Evolutionary conservation across 2,797 vertebrate species (phyloP).

Genomic region (Chrosomus eos): DNA sequence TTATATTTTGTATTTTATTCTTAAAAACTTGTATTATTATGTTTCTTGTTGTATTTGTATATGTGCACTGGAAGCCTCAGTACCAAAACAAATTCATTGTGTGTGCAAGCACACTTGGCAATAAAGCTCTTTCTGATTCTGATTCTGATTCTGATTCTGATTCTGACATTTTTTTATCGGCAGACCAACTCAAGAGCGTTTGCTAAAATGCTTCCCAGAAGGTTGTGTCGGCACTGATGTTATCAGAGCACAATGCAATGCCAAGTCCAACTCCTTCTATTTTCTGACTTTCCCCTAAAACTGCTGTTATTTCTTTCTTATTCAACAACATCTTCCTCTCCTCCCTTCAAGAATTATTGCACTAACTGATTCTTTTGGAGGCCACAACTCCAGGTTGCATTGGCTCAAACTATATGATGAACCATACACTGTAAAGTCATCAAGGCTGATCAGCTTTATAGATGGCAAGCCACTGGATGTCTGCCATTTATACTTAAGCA

Average conservation of each 20-base stretch:
- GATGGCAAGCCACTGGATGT: constrained; percentile 7
- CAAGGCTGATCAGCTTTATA: constrained; percentile 29
- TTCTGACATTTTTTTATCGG: constrained; percentile 50
- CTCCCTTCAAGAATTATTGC: constrained; percentile 9
- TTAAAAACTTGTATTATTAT: too few species aligned
- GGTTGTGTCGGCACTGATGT: constrained; percentile 58
- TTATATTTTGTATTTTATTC: too few species aligned
- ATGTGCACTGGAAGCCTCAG: too few species aligned
- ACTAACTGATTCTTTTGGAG: not conserved
- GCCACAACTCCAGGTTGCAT: not conserved
- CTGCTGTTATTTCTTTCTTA: constrained; percentile 28
- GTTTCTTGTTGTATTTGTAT: too few species aligned
- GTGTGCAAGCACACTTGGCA: too few species aligned
- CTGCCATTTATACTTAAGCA: constrained; percentile 14
- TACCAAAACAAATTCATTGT: too few species aligned
- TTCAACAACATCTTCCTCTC: constrained; percentile 12
- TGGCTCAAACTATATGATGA: not conserved
- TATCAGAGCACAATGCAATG: constrained; percentile 54
- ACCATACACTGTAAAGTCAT: constrained; percentile 27
- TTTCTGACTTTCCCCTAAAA: constrained; percentile 33
- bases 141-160: too few species aligned
- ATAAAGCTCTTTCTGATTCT: too few species aligned
- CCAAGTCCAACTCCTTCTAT: constrained; percentile 51
- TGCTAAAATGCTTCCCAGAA: constrained; percentile 66
- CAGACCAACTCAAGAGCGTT: constrained; percentile 67